Evolutionary conservation across 2,113 vertebrate genomes (phyloP), one percentile per base, ranked within the genome.

Genomic region (Notarius quadriscutis): DNA sequence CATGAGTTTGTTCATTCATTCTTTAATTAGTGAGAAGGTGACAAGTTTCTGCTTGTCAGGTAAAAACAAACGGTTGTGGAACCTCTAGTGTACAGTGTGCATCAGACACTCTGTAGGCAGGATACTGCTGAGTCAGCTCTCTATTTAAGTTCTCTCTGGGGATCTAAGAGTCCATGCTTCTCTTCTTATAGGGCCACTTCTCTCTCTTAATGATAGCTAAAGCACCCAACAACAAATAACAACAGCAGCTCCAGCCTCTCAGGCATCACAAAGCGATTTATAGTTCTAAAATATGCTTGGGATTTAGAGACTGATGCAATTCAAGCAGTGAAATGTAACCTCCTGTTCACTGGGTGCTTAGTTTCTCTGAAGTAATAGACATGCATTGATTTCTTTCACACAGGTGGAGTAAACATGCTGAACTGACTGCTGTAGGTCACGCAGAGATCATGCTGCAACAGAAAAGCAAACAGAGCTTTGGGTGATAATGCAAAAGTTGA

Each of bases 71-170:
- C 22, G 7, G 8, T 60, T 0, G 18, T 60, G 57, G 8, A 62
- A 81, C 9, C 55, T 62, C 78, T 81, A 5, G 55, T 58, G 55
- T 55, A 27, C 27, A 57, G 55, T 20, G 11, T 62, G 57, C 10
- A 41, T 81, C 79, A 62, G 79, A 62, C 30, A 57, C 30, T 81
- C 18, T 62, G 57, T 48, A 9, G 55, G 18, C 1, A 20, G 48
- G 79, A 81, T 41, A 22, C 57, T 60, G 30, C 57, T 14, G 79
- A 60, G 58, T 81, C 79, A 81, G 79, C 57, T 11, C 34, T 62
- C 34, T 62, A 25, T 80, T 80, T 58, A 58, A 30, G 27, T 58
- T 9, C 55, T 80, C 55, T 58, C 20, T 25, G 11, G 20, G 20
- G 30, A 81, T 9, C 30, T 22, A 57, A 62, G 20, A 41, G 79